Conservation (phyloP, 2,888 invertebrate species). For the Scaptomyza polygonia region DNA sequence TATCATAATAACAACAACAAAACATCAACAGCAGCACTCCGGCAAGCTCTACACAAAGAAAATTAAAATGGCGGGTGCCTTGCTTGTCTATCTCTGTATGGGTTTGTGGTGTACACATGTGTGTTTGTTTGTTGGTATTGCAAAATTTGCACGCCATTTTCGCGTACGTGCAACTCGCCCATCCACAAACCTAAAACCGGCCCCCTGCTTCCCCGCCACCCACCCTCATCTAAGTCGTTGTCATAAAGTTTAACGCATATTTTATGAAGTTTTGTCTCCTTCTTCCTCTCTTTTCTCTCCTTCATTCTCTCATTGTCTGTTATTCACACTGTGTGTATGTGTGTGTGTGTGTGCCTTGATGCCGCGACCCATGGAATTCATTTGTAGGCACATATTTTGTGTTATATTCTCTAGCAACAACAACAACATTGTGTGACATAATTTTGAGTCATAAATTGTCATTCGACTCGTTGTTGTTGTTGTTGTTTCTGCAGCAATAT, state of each 20-base stretch:
- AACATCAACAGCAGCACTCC: constrained; percentile 57
- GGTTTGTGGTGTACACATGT: neutral
- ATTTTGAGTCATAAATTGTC: constrained; percentile 70
- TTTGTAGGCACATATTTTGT: constrained; percentile 63
- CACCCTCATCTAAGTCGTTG: constrained; percentile 41
- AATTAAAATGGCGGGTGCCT: constrained; percentile 54
- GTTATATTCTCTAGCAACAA: constrained; percentile 41
- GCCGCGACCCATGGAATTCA: constrained; percentile 42
- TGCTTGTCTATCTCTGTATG: neutral
- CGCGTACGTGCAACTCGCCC: constrained; percentile 56
- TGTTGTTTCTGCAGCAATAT: constrained; percentile 23
- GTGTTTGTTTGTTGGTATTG: constrained; percentile 29
- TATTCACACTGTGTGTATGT: neutral
- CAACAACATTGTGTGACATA: constrained; percentile 67
- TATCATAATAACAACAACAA: constrained; percentile 63
- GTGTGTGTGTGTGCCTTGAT: neutral
- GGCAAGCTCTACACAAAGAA: constrained; percentile 51
- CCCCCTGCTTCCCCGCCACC: neutral
- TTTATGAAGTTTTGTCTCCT: constrained; percentile 58
- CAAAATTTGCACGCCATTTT: constrained; percentile 66
- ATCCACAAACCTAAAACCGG: neutral
- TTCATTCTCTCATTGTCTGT: neutral
- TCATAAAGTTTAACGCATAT: constrained; percentile 66
- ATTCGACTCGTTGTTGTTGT: constrained; percentile 44
- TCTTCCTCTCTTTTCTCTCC: neutral